A percentile compares a stretch with the other conserved stretches of the same genome.
Evolutionary conservation across 92 coral and sea anemone genomes (phyloP).

Genomic region (Epizoanthus ramosus): DNA sequence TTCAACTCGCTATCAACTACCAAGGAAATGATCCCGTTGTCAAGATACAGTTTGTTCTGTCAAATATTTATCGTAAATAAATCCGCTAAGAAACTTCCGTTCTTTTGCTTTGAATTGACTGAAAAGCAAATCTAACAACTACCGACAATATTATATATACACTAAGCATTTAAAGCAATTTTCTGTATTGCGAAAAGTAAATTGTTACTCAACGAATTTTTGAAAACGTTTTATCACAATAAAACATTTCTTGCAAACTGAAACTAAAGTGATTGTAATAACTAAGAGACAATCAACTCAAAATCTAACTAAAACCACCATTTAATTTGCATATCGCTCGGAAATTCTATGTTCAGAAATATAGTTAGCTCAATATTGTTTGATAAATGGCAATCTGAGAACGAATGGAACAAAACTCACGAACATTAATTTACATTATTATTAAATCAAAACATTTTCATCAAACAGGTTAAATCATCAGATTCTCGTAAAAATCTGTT

Average conservation of each 20-base stretch:
- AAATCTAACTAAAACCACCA: not conserved
- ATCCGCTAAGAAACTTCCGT: not conserved
- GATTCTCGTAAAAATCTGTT: not conserved
- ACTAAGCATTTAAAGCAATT: not conserved
- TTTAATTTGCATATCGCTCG: constrained; percentile 1
- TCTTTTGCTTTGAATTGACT: not conserved
- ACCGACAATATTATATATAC: not conserved
- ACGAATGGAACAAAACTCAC: not conserved
- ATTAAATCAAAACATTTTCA: not conserved
- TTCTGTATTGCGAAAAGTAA: not conserved
- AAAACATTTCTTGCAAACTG: not conserved
- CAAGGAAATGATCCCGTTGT: not conserved
- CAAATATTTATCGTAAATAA: constrained; percentile 7
- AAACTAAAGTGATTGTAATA: not conserved
- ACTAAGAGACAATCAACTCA: not conserved
- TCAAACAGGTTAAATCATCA: not conserved
- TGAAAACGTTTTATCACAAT: not conserved
- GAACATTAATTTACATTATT: not conserved
- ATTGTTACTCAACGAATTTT: not conserved
- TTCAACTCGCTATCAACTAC: not conserved
- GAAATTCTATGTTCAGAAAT: not conserved
- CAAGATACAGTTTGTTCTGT: constrained; percentile 13
- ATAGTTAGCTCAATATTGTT: not conserved
- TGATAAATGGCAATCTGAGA: not conserved
- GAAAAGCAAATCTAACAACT: not conserved